Percentiles rank a stretch among this genome's conserved stretches.
These are phyloP conservation scores for Folsomia manolachei DNA, from an alignment of 2,888 invertebrate species.

Conservation along the genomic window DNA sequence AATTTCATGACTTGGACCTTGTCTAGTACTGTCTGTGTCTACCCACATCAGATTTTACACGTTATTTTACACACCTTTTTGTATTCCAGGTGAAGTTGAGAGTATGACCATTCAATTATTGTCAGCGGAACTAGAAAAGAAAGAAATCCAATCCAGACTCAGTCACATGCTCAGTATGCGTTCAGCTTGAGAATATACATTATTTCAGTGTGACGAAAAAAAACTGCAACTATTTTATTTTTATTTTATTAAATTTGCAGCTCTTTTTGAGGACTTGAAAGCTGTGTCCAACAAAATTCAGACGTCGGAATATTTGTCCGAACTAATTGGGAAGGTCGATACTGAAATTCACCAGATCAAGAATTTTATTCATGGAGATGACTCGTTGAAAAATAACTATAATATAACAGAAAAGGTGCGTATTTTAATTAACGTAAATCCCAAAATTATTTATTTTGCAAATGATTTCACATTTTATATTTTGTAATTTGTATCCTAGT, in stretches of 20 bases:
- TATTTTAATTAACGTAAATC: not conserved
- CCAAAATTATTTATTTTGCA: not conserved
- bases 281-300: slow-evolving; percentile 50
- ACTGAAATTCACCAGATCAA: slow-evolving; percentile 48
- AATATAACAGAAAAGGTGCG: slow-evolving; percentile 44
- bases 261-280: slow-evolving; percentile 50
- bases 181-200: not conserved
- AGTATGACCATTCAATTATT: slow-evolving; percentile 53
- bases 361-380: slow-evolving; percentile 46
- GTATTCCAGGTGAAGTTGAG: slow-evolving; percentile 48
- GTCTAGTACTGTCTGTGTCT: slow-evolving; percentile 4
- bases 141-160: slow-evolving; percentile 54
- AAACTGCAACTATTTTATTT: not conserved
- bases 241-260: slow-evolving; percentile 27
- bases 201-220: not conserved
- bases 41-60: not conserved
- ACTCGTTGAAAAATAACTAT: slow-evolving; percentile 43
- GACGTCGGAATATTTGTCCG: slow-evolving; percentile 48
- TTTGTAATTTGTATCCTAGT: not conserved
- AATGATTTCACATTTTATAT: not conserved
- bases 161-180: slow-evolving; percentile 55
- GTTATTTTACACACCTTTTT: no score
- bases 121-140: slow-evolving; percentile 53
- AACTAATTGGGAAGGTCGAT: slow-evolving; percentile 48
- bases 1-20: not conserved